Evolutionary conservation across 2,888 invertebrate species (phyloP).

Genomic region (Xestobium rufovillosum): DNA sequence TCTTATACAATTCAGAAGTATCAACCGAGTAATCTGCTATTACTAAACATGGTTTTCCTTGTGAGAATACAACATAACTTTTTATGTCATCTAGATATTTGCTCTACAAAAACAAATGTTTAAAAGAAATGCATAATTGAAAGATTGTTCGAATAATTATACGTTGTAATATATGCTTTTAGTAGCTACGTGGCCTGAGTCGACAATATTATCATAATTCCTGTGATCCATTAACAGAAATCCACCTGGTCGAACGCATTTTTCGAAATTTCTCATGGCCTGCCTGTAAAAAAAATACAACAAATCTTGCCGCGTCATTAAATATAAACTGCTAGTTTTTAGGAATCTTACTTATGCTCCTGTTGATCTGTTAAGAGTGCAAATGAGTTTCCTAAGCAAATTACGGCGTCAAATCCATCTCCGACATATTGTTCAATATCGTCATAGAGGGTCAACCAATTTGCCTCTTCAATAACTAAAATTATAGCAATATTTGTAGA

Average conservation of each 20-base stretch:
- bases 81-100: slow-evolving; percentile 74
- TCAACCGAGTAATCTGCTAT: slow-evolving; percentile 77
- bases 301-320: no score
- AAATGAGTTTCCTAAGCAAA: slow-evolving; percentile 86
- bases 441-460: slow-evolving; percentile 74
- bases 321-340: no score
- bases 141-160: slow-evolving; percentile 42
- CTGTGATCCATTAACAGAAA: slow-evolving; percentile 80
- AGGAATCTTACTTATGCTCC: no score
- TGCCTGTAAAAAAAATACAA: slow-evolving; percentile 39
- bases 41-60: slow-evolving; percentile 68
- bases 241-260: slow-evolving; percentile 78
- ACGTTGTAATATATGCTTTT: slow-evolving; percentile 88
- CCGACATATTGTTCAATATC: slow-evolving; percentile 60
- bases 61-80: slow-evolving; percentile 74
- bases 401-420: slow-evolving; percentile 76
- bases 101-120: slow-evolving; percentile 64
- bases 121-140: no score
- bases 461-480: slow-evolving; percentile 83
- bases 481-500: no score
- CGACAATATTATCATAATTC: slow-evolving; percentile 78
- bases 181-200: slow-evolving; percentile 66
- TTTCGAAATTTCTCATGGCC: slow-evolving; percentile 73
- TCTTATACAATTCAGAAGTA: slow-evolving; percentile 37
- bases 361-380: no score